Conservation (phyloP, 1,140 invertebrate species). For the Eupristina koningsbergeri region DNA sequence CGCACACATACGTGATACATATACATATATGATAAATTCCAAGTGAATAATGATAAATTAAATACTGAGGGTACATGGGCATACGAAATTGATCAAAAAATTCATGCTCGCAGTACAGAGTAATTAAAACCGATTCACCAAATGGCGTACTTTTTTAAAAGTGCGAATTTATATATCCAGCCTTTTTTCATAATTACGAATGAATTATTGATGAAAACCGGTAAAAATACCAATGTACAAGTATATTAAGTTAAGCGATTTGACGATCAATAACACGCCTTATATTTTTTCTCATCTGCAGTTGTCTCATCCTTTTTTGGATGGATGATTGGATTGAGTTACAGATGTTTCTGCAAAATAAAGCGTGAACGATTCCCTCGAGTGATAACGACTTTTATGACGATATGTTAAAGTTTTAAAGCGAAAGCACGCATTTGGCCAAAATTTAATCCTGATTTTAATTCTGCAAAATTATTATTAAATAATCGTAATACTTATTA, state of each 20-base stretch:
- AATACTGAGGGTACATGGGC: conserved; percentile 2
- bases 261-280: neutral
- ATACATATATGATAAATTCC: too few species aligned
- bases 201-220: conserved; percentile 14
- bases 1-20: too few species aligned
- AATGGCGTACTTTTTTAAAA: conserved; percentile 23
- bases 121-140: conserved; percentile 21
- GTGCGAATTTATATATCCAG: conserved; percentile 14
- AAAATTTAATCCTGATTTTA: neutral
- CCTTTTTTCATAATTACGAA: conserved; percentile 8
- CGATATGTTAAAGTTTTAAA: neutral
- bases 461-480: too few species aligned
- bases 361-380: neutral
- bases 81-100: neutral
- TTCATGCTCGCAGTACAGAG: neutral
- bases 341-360: neutral
- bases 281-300: neutral
- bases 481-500: too few species aligned
- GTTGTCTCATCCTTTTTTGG: neutral
- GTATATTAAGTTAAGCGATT: neutral
- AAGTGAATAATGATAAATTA: neutral
- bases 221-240: too few species aligned
- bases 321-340: neutral
- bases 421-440: too few species aligned
- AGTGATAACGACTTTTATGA: neutral